phyloP scores from a whole-genome alignment of 30 jellyfish, hydroid and myxozoan species.

The Clytia hemisphaerica region DNA sequence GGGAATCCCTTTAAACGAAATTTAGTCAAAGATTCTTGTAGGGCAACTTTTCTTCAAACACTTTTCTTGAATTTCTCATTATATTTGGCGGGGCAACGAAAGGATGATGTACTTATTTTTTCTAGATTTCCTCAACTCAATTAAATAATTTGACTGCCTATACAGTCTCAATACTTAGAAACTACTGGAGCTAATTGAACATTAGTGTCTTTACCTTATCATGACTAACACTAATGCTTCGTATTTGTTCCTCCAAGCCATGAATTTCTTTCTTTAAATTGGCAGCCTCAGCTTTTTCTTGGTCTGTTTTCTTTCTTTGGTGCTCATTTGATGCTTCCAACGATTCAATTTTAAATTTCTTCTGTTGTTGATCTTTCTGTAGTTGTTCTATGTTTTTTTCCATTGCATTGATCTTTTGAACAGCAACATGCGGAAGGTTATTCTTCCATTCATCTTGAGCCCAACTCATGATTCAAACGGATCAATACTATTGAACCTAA shows the following conservation, averaged over 20 bases:
- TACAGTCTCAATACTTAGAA: not conserved
- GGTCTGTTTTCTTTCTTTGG: constrained; percentile 72
- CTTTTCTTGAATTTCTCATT: too few species aligned
- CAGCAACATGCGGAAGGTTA: constrained; percentile 57
- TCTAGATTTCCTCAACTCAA: too few species aligned
- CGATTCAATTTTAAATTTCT: constrained; percentile 51
- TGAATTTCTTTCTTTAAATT: constrained; percentile 51
- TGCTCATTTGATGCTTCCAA: constrained; percentile 61
- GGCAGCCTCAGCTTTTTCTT: constrained; percentile 38
- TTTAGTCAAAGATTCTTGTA: too few species aligned
- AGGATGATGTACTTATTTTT: not conserved
- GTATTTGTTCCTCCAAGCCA: constrained; percentile 36
- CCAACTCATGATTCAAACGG: constrained; percentile 65
- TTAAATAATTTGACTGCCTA: not conserved
- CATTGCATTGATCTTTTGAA: constrained; percentile 52
- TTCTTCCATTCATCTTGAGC: constrained; percentile 94
- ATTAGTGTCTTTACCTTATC: constrained; percentile 30
- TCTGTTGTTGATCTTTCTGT: constrained; percentile 65
- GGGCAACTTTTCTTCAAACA: too few species aligned
- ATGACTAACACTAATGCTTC: constrained; percentile 15
- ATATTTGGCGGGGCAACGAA: too few species aligned
- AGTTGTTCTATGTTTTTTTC: constrained; percentile 56
- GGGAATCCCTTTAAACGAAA: too few species aligned
- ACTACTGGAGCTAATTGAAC: not conserved
- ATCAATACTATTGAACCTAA: too few species aligned